Evolutionary conservation across 92 coral and sea anemone species (phyloP), one percentile per base, ranked within the genome.

Genomic region (Phenganax subtilis): DNA sequence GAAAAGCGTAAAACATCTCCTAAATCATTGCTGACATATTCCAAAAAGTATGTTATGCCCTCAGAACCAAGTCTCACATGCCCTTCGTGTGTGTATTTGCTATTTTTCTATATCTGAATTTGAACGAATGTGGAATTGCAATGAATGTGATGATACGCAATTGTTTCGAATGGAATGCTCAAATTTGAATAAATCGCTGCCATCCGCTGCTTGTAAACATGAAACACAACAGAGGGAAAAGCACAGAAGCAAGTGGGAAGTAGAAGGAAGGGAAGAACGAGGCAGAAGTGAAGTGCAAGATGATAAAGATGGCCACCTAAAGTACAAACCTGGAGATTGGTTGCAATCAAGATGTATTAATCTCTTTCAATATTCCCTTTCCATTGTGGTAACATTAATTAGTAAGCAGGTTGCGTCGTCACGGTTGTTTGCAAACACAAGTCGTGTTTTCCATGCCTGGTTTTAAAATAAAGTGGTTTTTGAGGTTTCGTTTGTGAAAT

Each of bases 301-400:
- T 77, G 99, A 96, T 69, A 91, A 96, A 87, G 99, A 92, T 67
- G 99, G 99, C 57, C 99, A 96, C 87, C 97, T 96, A 82, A 81
- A 88, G 69, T 96, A 89, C 86, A 97, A 90, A 57, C 85, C 87
- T 84, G 99, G 99, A 82, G 99, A 96, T 90, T 75, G 91, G 88
- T 93, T 96, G 86, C 90, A 96, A 82, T 90, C 97, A 84, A 96
- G 99, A 96, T 96, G 99, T 96, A 96, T 89, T 89, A 89, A 86
- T 73, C 82, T 90, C 77, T 84, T 85, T 75, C 88, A 87, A 76
- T 88, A 88, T 82, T 72, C 85, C 80, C 84, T 88, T 88, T 80
- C 77, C 87, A 77, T 84, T 75, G 78, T 81, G 87, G 85, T 84
- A 84, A 83, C 82, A 11, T 52, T 78, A 47, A 68, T 51, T 57